A percentile compares a stretch with the other conserved stretches of the same genome.
Evolutionary conservation across 2,797 vertebrate species (phyloP).

Genomic region (Glossophaga mutica): DNA sequence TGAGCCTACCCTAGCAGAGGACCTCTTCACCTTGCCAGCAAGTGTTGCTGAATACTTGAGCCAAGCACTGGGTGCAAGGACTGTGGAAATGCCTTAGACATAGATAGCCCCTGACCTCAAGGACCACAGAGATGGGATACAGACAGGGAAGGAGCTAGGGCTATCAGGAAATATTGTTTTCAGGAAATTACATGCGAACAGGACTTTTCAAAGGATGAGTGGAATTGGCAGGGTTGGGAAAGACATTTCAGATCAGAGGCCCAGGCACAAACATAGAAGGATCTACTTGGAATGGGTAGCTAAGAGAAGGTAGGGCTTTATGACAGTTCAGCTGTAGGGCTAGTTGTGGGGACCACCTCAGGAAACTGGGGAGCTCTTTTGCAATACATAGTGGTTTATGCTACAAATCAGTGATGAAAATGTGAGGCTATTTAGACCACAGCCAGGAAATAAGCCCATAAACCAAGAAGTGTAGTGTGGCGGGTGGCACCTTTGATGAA

Average conservation of each 20-base stretch:
- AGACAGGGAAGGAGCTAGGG: not conserved
- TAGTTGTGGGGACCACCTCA: not conserved
- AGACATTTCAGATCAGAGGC: not conserved
- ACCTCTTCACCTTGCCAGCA: not conserved
- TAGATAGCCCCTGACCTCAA: not conserved
- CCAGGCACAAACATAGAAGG: not conserved
- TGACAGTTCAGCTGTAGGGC: not conserved
- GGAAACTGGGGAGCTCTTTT: not conserved
- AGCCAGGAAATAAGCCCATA: not conserved
- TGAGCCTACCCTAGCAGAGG: not conserved
- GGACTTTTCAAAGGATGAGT: not conserved
- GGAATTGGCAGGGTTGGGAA: not conserved
- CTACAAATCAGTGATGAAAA: slow-evolving; percentile 8
- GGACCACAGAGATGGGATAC: not conserved
- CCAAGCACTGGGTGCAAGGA: not conserved
- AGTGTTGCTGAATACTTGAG: not conserved
- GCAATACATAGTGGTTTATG: not conserved
- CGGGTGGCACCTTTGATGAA: not conserved
- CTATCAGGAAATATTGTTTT: not conserved
- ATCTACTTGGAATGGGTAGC: not conserved
- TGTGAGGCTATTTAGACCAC: not conserved
- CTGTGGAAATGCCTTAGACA: not conserved
- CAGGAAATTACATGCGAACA: not conserved
- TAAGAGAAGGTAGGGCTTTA: not conserved
- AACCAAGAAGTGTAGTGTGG: not conserved